These are phyloP conservation scores for Myotis daubentonii DNA, from an alignment of 2,797 vertebrate genomes.

Conservation along the genomic window DNA sequence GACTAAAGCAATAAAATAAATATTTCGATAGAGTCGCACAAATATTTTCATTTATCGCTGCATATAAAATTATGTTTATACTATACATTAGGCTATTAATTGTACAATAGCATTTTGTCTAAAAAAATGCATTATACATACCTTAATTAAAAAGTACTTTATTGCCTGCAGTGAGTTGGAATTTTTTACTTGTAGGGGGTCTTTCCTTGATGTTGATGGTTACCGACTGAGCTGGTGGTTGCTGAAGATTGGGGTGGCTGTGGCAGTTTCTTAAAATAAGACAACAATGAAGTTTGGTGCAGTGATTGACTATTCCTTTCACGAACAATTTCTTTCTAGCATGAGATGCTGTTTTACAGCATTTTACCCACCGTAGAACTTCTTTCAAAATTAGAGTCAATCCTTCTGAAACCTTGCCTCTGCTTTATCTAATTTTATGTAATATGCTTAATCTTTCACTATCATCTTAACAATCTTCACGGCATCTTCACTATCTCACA, in stretches of 20 bases:
- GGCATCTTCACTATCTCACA: background rate
- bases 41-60: background rate
- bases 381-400: background rate
- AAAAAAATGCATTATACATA: background rate
- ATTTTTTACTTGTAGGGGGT: background rate
- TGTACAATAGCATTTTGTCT: background rate
- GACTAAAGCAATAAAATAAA: background rate
- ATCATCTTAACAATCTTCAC: background rate
- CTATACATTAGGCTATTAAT: background rate
- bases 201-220: background rate
- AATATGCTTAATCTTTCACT: background rate
- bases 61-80: background rate
- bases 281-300: background rate
- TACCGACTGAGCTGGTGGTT: background rate
- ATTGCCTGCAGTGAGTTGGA: background rate
- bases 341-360: background rate
- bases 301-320: background rate
- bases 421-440: background rate
- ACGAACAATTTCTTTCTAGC: background rate
- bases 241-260: background rate
- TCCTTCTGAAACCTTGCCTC: background rate
- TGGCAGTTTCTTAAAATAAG: background rate
- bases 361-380: background rate
- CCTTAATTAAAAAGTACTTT: background rate
- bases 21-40: background rate